phyloP scores from a whole-genome alignment of 92 coral and sea anemone species.

The Pocillopora grandis region DNA sequence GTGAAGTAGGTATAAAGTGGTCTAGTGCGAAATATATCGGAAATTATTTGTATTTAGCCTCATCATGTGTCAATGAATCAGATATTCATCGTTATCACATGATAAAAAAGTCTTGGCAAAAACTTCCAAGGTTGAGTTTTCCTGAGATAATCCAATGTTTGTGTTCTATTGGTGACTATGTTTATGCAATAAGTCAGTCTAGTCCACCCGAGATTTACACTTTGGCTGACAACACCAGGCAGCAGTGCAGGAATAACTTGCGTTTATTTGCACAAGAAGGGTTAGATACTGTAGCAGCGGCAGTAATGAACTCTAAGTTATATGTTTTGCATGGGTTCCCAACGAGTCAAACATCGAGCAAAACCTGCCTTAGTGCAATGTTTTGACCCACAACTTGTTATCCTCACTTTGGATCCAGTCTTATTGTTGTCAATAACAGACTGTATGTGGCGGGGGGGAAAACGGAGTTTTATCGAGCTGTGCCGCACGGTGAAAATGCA shows the following conservation, averaged over 20 bases:
- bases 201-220: not conserved
- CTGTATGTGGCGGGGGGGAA: constrained; percentile 23
- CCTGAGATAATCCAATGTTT: not conserved
- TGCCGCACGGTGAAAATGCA: not conserved
- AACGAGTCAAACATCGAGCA: too few species aligned
- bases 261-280: too few species aligned
- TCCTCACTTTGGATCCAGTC: constrained; percentile 23
- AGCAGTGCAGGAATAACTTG: not conserved
- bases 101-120: not conserved
- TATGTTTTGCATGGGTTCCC: not conserved
- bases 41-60: constrained; percentile 13
- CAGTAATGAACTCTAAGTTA: not conserved
- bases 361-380: not conserved
- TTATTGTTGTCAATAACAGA: constrained; percentile 17
- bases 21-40: constrained; percentile 13
- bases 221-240: not conserved
- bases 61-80: not conserved
- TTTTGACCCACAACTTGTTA: constrained; percentile 17
- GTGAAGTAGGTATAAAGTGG: not conserved
- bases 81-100: not conserved
- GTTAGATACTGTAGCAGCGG: not conserved
- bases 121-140: not conserved
- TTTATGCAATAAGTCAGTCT: not conserved
- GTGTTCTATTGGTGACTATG: not conserved
- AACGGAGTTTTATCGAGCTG: fast-evolving